Percentiles rank a stretch among this genome's conserved stretches.
Evolutionary conservation across 2,113 vertebrate species (phyloP).

Genomic region (Tiliqua scincoides): DNA sequence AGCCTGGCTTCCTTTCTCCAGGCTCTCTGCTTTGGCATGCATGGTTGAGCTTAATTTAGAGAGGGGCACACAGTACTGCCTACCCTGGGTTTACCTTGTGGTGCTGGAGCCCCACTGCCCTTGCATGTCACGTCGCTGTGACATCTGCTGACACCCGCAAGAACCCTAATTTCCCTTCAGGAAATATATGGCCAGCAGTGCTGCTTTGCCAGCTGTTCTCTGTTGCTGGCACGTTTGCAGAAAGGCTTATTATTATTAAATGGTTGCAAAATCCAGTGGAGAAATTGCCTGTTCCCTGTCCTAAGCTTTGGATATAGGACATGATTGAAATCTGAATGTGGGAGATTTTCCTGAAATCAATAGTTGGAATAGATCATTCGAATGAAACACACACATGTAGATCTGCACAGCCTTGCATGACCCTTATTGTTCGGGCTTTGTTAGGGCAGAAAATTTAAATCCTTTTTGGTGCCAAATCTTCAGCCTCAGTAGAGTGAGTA

Average conservation of each 20-base stretch:
- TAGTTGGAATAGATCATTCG: neutral
- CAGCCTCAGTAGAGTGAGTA: neutral
- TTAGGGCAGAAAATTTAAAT: neutral
- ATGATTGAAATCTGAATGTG: neutral
- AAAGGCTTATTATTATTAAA: slow-evolving; percentile 52
- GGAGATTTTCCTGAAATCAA: neutral
- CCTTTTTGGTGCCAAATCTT: neutral
- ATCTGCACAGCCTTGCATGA: neutral
- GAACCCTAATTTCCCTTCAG: slow-evolving; percentile 43
- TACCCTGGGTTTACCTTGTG: slow-evolving; percentile 37
- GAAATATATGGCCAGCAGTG: slow-evolving; percentile 39
- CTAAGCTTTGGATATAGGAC: neutral
- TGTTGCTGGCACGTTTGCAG: slow-evolving; percentile 14
- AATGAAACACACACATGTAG: neutral
- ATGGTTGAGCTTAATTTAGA: slow-evolving; percentile 39
- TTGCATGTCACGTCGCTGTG: slow-evolving; percentile 37
- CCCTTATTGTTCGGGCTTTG: neutral
- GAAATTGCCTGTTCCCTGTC: slow-evolving; percentile 38
- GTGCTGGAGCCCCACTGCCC: slow-evolving; percentile 27
- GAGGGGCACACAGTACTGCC: neutral
- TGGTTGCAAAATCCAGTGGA: slow-evolving; percentile 64
- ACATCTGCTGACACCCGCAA: slow-evolving; percentile 54
- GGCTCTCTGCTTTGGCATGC: slow-evolving; percentile 10
- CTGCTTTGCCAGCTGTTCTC: slow-evolving; percentile 70
- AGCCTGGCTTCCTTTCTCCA: neutral